Percentiles rank a stretch among this genome's conserved stretches.
Evolutionary conservation across 2,888 invertebrate species (phyloP).

Genomic region (Lochmaea crataegi): DNA sequence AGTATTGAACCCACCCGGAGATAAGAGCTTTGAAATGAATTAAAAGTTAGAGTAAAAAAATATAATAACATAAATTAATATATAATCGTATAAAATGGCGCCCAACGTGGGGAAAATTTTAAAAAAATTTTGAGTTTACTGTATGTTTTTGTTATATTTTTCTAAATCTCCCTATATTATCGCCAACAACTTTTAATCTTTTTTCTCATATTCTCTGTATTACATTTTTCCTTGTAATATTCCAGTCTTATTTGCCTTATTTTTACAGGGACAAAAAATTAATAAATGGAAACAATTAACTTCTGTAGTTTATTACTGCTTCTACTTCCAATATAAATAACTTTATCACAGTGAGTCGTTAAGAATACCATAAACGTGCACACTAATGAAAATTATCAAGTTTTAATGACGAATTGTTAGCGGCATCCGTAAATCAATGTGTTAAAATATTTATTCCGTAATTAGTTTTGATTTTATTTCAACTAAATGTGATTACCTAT

Average conservation of each 20-base stretch:
- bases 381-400: background rate
- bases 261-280: background rate
- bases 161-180: too few relatives aligned
- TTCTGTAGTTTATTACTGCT: background rate
- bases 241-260: background rate
- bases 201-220: background rate
- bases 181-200: too few relatives aligned
- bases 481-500: background rate
- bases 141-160: too few relatives aligned
- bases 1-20: too few relatives aligned
- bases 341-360: background rate
- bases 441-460: background rate
- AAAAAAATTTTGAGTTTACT: too few relatives aligned
- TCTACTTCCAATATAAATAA: background rate
- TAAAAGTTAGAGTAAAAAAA: too few relatives aligned
- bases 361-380: background rate
- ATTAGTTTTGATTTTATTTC: background rate
- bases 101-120: too few relatives aligned
- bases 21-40: too few relatives aligned
- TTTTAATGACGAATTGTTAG: background rate
- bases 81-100: too few relatives aligned
- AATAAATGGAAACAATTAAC: background rate
- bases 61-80: too few relatives aligned
- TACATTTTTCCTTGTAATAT: background rate
- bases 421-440: background rate